phyloP scores from a whole-genome alignment of 2,113 vertebrate species.

The Dicerorhinus sumatrensis region DNA sequence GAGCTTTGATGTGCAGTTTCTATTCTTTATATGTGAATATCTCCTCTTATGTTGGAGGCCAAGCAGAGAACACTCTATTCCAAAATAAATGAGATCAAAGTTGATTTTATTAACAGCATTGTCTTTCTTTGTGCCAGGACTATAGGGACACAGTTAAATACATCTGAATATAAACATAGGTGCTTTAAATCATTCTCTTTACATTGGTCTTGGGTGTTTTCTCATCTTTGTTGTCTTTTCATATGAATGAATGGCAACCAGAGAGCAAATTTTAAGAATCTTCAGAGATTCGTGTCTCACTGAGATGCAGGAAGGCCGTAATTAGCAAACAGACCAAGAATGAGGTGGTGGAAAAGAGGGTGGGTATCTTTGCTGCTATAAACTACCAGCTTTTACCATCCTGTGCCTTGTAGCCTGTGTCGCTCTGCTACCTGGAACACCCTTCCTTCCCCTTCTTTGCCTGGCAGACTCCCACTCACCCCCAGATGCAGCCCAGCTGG shows the following conservation, averaged over 20 bases:
- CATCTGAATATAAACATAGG: neutral
- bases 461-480: slow-evolving; percentile 50
- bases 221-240: neutral
- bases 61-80: neutral
- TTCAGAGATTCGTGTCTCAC: neutral
- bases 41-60: neutral
- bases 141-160: neutral
- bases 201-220: neutral
- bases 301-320: slow-evolving; percentile 33
- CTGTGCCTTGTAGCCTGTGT: neutral
- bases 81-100: slow-evolving; percentile 8
- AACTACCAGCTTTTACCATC: slow-evolving; percentile 51
- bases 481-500: slow-evolving; percentile 72
- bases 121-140: neutral
- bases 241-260: neutral
- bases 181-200: neutral
- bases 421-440: slow-evolving; percentile 31
- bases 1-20: slow-evolving; percentile 1
- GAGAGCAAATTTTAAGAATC: neutral
- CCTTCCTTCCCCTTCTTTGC: neutral
- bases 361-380: neutral
- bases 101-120: slow-evolving; percentile 2
- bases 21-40: neutral
- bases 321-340: slow-evolving; percentile 64
- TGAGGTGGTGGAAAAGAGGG: slow-evolving; percentile 61